These are phyloP conservation scores for Maccullochella peelii DNA, from an alignment of 2,113 vertebrate genomes.

Conservation along the genomic window DNA sequence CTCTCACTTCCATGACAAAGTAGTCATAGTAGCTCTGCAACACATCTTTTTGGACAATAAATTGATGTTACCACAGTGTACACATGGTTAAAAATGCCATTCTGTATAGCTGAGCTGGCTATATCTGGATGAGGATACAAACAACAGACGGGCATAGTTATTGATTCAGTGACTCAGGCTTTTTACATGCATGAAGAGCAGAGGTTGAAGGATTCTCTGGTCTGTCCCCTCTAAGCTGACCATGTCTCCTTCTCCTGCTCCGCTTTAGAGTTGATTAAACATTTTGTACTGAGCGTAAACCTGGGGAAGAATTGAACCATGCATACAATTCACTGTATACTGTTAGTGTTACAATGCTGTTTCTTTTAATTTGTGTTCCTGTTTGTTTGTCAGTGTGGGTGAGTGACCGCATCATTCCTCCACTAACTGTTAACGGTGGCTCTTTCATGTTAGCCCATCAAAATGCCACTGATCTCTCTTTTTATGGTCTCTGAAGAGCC, in stretches of 20 bases:
- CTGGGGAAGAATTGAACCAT: not conserved
- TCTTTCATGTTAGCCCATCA: constrained; percentile 58
- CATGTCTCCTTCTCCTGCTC: not conserved
- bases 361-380: constrained; percentile 4
- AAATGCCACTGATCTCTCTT: constrained; percentile 65
- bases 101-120: constrained; percentile 24
- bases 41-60: not conserved
- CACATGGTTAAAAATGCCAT: constrained; percentile 17
- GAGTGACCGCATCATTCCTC: constrained; percentile 24
- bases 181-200: constrained; percentile 32
- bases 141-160: constrained; percentile 36
- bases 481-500: constrained; percentile 64
- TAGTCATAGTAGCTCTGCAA: not conserved
- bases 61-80: constrained; percentile 3
- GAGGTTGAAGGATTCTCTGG: constrained; percentile 29
- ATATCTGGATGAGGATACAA: constrained; percentile 27
- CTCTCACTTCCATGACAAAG: not conserved
- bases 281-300: constrained; percentile 14
- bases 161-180: constrained; percentile 55
- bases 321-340: not conserved
- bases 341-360: not conserved
- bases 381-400: constrained; percentile 30
- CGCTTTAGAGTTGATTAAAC: constrained; percentile 2
- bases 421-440: constrained; percentile 6
- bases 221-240: constrained; percentile 23